These are phyloP conservation scores for Drosophila phalerata DNA, from an alignment of 2,888 invertebrate genomes.

Conservation along the genomic window DNA sequence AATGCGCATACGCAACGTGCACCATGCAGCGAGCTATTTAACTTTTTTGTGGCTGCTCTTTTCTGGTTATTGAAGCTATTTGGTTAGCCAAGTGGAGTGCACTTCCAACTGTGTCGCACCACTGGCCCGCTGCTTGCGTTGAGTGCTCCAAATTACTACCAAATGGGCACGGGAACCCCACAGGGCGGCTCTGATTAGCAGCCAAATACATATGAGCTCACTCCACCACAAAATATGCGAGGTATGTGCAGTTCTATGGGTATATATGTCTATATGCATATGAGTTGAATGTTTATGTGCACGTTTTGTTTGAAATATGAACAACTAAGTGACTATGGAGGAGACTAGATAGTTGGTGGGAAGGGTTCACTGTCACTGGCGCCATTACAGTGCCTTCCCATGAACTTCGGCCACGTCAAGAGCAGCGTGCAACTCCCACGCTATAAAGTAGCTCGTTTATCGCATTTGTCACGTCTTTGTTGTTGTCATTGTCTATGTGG, in stretches of 20 bases:
- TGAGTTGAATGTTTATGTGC: slow-evolving; percentile 71
- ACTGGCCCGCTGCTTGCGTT: slow-evolving; percentile 76
- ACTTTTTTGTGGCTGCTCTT: slow-evolving; percentile 10
- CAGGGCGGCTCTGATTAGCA: slow-evolving; percentile 66
- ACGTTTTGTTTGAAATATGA: slow-evolving; percentile 75
- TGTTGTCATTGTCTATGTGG: slow-evolving; percentile 39
- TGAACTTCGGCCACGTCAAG: slow-evolving; percentile 44
- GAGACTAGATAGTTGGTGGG: slow-evolving; percentile 2
- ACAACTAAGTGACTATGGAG: slow-evolving; percentile 64
- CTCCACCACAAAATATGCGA: slow-evolving; percentile 11
- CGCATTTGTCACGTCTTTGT: slow-evolving; percentile 78
- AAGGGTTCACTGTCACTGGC: slow-evolving; percentile 46
- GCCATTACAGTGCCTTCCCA: slow-evolving; percentile 62
- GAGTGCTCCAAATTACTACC: slow-evolving; percentile 77
- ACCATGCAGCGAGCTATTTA: slow-evolving; percentile 46
- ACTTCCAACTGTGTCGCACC: slow-evolving; percentile 73
- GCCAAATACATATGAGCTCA: slow-evolving; percentile 45
- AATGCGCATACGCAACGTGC: slow-evolving; percentile 82
- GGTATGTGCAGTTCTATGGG: slow-evolving; percentile 6
- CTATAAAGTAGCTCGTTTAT: slow-evolving; percentile 75
- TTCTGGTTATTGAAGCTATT: slow-evolving; percentile 12
- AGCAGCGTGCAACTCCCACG: slow-evolving; percentile 73
- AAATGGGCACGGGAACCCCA: slow-evolving; percentile 44
- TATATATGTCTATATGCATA: slow-evolving; percentile 47
- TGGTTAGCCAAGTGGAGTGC: slow-evolving; percentile 44